Evolutionary conservation across 1,140 invertebrate genomes (phyloP), one percentile per base, ranked within the genome.

Genomic region (Drosophila littoralis): DNA sequence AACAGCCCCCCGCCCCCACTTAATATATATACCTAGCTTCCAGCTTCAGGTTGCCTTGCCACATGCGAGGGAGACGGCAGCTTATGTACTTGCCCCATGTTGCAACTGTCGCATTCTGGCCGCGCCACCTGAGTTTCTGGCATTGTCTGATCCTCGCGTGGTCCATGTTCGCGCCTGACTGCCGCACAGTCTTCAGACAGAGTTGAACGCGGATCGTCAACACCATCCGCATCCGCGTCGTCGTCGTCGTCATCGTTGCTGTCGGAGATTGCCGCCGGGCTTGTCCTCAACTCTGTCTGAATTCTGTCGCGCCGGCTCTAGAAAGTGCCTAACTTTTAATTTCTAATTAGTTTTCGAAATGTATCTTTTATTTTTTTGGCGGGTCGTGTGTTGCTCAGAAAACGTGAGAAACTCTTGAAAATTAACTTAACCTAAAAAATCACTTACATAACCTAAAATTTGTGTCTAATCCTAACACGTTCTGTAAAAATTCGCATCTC

Each of bases 151-250:
- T 90, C 85, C 76, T 90, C 79, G 52, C 22, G 63, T 52, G 84
- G 73, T 88, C 74, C 67, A 67, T 79, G 43, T 51, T 60, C 60
- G 17, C 13, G 43, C 54, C 63, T 63, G 63, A 38, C 67, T 65
- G 73, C 68, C 77, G 88, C 83, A 90, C 91, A 91, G 91, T 92
- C 85, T 88, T 91, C 91, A 84, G 91, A 88, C 85, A 92, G 91
- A 91, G 91, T 91, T 88, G 75, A 73, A 68, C 77, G 77, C 90
- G 86, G 83, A 81, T 91, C 86, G 74, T 68, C 76, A 61, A 61
- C 77, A 64, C 61, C 66, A 36, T 74, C 66, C 69, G 66, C 75
- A 48, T 61, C 58, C 64, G 58, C 59, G 78, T 54, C 55, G 40
- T 52, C 42, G 48, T 71, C 76, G 59, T 72, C 68, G 76, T 60